phyloP scores from a whole-genome alignment of 1,140 invertebrate species.

The Pseudomyrmex gracilis region DNA sequence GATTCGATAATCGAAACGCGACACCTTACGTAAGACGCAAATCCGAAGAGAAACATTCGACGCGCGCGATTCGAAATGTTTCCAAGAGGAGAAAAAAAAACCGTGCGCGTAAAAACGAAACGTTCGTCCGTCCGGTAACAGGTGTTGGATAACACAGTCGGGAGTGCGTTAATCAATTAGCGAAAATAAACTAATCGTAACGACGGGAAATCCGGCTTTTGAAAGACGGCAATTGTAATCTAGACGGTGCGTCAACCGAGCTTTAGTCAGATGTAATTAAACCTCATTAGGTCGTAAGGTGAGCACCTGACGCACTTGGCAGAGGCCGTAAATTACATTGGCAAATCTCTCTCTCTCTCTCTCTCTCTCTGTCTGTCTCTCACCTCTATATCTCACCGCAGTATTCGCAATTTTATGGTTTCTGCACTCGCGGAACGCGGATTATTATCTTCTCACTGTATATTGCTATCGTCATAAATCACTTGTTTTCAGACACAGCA shows the following conservation, averaged over 20 bases:
- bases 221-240: conserved; percentile 61
- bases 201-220: conserved; percentile 58
- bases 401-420: conserved; percentile 61
- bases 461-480: conserved; percentile 53
- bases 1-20: conserved; percentile 9
- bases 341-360: conserved; percentile 41
- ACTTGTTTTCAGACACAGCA: conserved; percentile 28
- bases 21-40: not conserved
- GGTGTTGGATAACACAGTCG: no score
- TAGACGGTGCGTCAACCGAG: conserved; percentile 40
- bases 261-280: conserved; percentile 71
- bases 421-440: conserved; percentile 34
- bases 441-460: conserved; percentile 50
- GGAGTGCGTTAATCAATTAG: not conserved
- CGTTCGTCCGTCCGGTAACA: no score
- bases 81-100: no score
- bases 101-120: no score
- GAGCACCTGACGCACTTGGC: conserved; percentile 73
- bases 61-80: no score
- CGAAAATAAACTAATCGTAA: conserved; percentile 46
- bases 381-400: conserved; percentile 54
- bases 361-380: conserved; percentile 55
- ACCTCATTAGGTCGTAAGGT: conserved; percentile 75
- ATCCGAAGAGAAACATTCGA: not conserved
- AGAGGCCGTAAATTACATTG: conserved; percentile 68